Evolutionary conservation across 2,113 vertebrate species (phyloP).

Genomic region (Hymenochirus boettgeri): DNA sequence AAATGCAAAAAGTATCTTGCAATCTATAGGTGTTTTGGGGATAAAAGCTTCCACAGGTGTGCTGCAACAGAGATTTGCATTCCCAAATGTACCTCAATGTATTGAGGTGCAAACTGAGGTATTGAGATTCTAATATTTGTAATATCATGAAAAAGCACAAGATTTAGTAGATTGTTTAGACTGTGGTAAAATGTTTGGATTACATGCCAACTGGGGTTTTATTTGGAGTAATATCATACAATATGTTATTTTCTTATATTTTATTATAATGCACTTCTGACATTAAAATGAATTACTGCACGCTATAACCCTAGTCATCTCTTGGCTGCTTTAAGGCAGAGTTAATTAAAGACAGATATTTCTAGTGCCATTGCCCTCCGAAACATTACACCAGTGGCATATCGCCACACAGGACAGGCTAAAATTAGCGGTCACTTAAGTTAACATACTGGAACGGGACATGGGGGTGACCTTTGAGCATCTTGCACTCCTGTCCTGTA

Average conservation of each 20-base stretch:
- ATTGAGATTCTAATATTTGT: too few species aligned
- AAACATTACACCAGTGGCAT: constrained; percentile 55
- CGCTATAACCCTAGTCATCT: constrained; percentile 9
- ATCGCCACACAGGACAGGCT: constrained; percentile 48
- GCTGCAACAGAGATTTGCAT: too few species aligned
- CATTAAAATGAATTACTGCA: constrained; percentile 7
- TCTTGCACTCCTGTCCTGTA: background rate
- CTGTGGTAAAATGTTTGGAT: too few species aligned
- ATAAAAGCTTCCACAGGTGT: too few species aligned
- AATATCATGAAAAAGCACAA: too few species aligned
- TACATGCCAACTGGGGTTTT: too few species aligned
- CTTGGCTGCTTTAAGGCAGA: constrained; percentile 34
- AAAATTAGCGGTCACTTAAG: constrained; percentile 57
- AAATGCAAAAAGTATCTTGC: too few species aligned
- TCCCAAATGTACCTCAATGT: too few species aligned
- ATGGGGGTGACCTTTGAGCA: constrained; percentile 16
- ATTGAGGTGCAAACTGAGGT: too few species aligned
- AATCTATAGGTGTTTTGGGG: too few species aligned
- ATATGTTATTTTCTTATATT: background rate
- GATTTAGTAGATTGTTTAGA: too few species aligned
- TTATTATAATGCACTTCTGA: constrained; percentile 6
- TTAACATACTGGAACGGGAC: constrained; percentile 43
- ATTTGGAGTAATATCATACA: background rate
- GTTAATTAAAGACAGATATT: constrained; percentile 51
- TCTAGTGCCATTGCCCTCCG: constrained; percentile 45